phyloP scores from a whole-genome alignment of 2,888 invertebrate genomes.

The Eristalis pertinax region DNA sequence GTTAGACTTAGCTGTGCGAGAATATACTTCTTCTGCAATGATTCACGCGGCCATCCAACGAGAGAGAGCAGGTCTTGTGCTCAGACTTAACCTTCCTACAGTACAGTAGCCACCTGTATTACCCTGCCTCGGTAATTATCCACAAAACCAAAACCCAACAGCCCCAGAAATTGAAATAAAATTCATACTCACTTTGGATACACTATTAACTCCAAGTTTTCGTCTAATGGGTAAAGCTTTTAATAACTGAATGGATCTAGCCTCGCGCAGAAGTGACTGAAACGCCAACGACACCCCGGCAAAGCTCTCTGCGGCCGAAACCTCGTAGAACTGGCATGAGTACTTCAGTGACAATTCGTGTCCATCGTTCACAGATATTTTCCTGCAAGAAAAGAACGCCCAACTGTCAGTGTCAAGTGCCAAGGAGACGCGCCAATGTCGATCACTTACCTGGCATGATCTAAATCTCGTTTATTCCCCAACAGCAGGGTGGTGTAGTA shows the following conservation, averaged over 20 bases:
- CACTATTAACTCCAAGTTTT: constrained; percentile 89
- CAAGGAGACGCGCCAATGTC: no score
- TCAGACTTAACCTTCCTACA: no score
- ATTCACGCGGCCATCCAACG: no score
- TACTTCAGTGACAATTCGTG: constrained; percentile 89
- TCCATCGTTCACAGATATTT: constrained; percentile 90
- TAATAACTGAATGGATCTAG: constrained; percentile 88
- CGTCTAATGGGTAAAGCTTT: constrained; percentile 86
- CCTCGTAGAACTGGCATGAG: constrained; percentile 92
- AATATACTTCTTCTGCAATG: no score
- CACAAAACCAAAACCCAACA: no score
- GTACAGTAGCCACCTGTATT: no score
- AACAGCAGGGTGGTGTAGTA: constrained; percentile 89
- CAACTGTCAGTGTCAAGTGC: background rate
- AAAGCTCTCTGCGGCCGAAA: constrained; percentile 91
- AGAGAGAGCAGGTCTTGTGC: no score
- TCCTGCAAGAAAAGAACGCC: constrained; percentile 82
- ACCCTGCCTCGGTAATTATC: no score
- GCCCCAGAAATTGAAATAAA: background rate
- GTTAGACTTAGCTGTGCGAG: no score
- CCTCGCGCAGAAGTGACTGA: constrained; percentile 88
- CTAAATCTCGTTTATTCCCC: constrained; percentile 91
- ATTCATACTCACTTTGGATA: constrained; percentile 84
- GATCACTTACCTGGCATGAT: constrained; percentile 86
- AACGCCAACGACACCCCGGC: constrained; percentile 91